Conservation (phyloP, 1,140 invertebrate species). For the Drosophila pandora region DNA sequence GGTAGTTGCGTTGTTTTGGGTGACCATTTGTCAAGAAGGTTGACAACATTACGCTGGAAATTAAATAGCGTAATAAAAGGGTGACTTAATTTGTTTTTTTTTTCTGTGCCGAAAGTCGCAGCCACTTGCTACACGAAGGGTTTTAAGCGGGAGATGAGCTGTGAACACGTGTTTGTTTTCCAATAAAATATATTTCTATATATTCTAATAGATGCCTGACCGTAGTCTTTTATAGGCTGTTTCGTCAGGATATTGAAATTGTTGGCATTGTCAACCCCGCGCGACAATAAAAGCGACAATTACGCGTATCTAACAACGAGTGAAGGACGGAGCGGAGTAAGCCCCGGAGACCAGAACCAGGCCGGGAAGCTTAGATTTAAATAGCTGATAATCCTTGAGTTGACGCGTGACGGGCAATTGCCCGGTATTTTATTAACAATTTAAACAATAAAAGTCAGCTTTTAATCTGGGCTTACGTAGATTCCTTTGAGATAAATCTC, state of each 20-base stretch:
- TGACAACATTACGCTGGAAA: constrained; percentile 64
- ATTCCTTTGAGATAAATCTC: no score
- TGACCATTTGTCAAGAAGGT: constrained; percentile 55
- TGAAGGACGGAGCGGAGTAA: not conserved
- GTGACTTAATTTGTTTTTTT: constrained; percentile 72
- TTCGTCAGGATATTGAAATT: constrained; percentile 37
- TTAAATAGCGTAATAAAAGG: constrained; percentile 70
- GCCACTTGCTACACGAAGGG: constrained; percentile 28
- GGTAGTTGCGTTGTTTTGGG: constrained; percentile 37
- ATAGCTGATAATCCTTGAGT: constrained; percentile 50
- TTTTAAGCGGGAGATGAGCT: constrained; percentile 34
- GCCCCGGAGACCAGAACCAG: constrained; percentile 3
- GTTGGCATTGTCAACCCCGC: constrained; percentile 38
- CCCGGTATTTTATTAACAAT: constrained; percentile 52
- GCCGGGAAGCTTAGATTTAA: constrained; percentile 44
- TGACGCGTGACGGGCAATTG: constrained; percentile 54
- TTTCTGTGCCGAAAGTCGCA: not conserved
- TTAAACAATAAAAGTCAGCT: constrained; percentile 33
- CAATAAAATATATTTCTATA: constrained; percentile 59
- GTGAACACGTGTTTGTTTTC: constrained; percentile 67
- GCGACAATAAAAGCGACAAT: constrained; percentile 46
- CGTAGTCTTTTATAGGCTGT: constrained; percentile 21
- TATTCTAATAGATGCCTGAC: constrained; percentile 12
- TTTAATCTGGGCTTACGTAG: constrained; percentile 16
- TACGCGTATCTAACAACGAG: constrained; percentile 42